These are phyloP conservation scores for Gallinago nigripennis DNA, from an alignment of 2,797 vertebrate genomes.

Conservation along the genomic window DNA sequence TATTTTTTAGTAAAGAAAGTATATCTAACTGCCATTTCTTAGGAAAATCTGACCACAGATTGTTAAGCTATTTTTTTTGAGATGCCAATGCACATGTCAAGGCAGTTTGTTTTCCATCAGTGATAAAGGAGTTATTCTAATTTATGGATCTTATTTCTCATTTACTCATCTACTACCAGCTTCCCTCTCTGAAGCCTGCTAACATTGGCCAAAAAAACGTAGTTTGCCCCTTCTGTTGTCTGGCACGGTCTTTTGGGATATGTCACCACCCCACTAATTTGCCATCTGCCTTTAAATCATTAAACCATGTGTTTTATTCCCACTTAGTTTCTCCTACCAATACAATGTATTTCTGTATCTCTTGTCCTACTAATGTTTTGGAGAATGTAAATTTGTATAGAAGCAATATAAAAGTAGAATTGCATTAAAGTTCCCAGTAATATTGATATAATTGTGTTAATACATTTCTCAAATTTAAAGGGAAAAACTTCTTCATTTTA, in stretches of 20 bases:
- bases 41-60: neutral
- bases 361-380: neutral
- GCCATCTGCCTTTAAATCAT: slow-evolving; percentile 32
- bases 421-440: neutral
- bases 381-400: neutral
- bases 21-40: neutral
- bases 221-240: slow-evolving; percentile 23
- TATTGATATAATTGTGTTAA: neutral
- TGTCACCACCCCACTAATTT: neutral
- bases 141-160: neutral
- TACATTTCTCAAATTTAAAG: neutral
- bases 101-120: neutral
- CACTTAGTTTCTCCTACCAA: neutral
- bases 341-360: neutral
- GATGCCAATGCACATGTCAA: neutral
- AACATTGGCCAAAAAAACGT: neutral
- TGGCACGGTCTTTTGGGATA: neutral
- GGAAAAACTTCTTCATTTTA: neutral
- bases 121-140: neutral
- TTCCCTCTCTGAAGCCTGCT: neutral
- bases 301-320: too few species aligned
- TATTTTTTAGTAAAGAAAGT: neutral
- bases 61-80: neutral
- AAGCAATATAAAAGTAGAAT: neutral
- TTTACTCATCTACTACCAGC: neutral